Evolutionary conservation across 2,113 vertebrate genomes (phyloP), one percentile per base, ranked within the genome.

Genomic region (Oryzias curvinotus): DNA sequence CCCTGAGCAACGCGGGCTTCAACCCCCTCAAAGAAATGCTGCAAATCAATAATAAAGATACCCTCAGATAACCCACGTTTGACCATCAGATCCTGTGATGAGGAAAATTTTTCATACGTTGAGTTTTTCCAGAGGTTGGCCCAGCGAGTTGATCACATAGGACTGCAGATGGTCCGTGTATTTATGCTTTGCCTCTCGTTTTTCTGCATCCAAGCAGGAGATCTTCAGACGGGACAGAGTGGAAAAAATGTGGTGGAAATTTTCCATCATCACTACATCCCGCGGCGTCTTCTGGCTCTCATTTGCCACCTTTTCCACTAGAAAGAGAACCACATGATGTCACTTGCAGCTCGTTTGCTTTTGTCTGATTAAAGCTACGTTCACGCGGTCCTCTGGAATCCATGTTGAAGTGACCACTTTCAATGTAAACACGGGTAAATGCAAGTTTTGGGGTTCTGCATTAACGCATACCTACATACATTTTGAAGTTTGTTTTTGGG

Each of bases 241-340:
- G 61, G 97, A 97, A 87, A 97, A 98, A 86, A 98, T 98, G 84
- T 96, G 96, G 89, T 99, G 97, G 77, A 98, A 99, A 67, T 98
- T 99, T 86, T 99, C 97, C 97, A 99, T 99, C 96, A 99, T 96
- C 53, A 99, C 97, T 0, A 99, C 97, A 51, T 98, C 97, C 43
- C 96, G 92, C 0, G 97, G 97, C 0, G 97, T 99, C 88, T 99
- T 99, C 90, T 98, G 97, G 76, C 97, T 99, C 89, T 99, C 97
- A 42, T 86, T 96, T 68, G 96, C 97, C 46, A 98, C 96, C 80
- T 99, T 99, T 80, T 99, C 97, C 90, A 99, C 97, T 99, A 74
- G n/a, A 90, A 89, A 68, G 23, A 84, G 78, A 63, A 41, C 30
- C 3, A 43, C 44, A 36, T 10, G 36, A 10, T 36, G 36, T 36